phyloP scores from a whole-genome alignment of 2,888 invertebrate genomes.

The Liopterus haemorrhoidalis region DNA sequence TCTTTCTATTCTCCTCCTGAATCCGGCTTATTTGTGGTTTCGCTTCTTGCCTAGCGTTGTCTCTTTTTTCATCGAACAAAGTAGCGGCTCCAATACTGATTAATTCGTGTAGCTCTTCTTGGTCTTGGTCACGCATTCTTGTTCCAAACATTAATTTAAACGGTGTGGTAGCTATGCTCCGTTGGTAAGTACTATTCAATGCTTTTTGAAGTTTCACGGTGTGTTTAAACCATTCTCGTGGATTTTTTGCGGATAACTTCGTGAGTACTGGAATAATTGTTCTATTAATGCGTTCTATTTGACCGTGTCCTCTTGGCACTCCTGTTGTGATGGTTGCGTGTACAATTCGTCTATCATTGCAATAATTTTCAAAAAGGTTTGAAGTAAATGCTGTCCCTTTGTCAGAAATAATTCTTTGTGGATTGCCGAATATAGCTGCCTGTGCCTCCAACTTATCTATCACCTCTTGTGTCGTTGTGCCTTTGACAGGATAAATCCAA shows the following conservation, averaged over 20 bases:
- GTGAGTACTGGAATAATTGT: conserved; percentile 22
- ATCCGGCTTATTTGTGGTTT: too few species aligned
- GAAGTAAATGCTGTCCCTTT: conserved; percentile 27
- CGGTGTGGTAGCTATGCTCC: conserved; percentile 14
- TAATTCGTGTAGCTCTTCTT: conserved; percentile 11
- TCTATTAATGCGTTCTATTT: too few species aligned
- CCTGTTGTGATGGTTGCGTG: too few species aligned
- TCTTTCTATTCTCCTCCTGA: too few species aligned
- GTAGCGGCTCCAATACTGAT: conserved; percentile 17
- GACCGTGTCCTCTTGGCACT: conserved; percentile 19
- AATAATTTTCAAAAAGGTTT: neutral
- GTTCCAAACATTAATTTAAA: conserved; percentile 23
- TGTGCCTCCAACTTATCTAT: too few species aligned
- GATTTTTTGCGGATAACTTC: conserved; percentile 15
- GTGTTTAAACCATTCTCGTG: conserved; percentile 19
- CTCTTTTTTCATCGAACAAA: conserved; percentile 18
- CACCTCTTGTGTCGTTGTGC: conserved; percentile 24
- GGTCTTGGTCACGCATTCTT: conserved; percentile 15
- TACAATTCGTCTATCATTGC: too few species aligned
- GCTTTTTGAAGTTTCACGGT: conserved; percentile 5
- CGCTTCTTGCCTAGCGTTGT: conserved; percentile 12
- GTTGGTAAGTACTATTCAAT: conserved; percentile 20
- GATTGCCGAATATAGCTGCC: conserved; percentile 21
- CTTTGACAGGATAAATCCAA: conserved; percentile 28
- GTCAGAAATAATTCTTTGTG: conserved; percentile 23